A percentile compares a stretch with the other conserved stretches of the same genome.
These are phyloP conservation scores for Melitaea cinxia DNA, from an alignment of 1,140 invertebrate genomes.

Conservation along the genomic window DNA sequence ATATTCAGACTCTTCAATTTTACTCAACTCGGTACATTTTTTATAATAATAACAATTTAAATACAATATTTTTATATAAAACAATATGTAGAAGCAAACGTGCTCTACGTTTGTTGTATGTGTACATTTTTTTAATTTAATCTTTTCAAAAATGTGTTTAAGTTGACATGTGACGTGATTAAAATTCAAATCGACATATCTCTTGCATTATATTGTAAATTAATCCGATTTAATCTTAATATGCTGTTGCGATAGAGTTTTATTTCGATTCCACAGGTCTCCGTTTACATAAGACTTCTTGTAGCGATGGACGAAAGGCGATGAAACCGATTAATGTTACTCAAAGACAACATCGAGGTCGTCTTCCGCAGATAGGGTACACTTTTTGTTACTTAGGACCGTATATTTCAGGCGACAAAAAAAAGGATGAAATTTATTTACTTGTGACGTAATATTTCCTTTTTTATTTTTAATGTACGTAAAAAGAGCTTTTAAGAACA, in stretches of 20 bases:
- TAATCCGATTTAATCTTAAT: neutral
- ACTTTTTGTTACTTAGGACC: constrained; percentile 76
- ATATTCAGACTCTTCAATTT: too few relatives aligned
- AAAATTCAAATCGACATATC: neutral
- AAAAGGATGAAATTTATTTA: constrained; percentile 31
- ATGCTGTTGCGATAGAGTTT: neutral
- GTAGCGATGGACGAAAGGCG: neutral
- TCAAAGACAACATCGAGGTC: constrained; percentile 69
- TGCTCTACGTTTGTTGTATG: too few relatives aligned
- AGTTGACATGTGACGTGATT: constrained; percentile 30
- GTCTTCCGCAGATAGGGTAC: constrained; percentile 63
- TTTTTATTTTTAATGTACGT: constrained; percentile 2
- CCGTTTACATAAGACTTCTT: constrained; percentile 6
- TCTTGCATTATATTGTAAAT: neutral
- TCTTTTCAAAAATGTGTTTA: constrained; percentile 14
- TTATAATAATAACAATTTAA: too few relatives aligned
- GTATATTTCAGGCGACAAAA: constrained; percentile 59
- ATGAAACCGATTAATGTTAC: constrained; percentile 78
- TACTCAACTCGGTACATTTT: too few relatives aligned
- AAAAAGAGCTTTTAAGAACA: neutral
- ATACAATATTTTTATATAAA: too few relatives aligned
- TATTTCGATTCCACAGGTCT: neutral
- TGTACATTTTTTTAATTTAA: too few relatives aligned
- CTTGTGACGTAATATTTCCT: constrained; percentile 6
- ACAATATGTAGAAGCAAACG: too few relatives aligned